Percentiles rank a stretch among this genome's conserved stretches.
These are phyloP conservation scores for Ancistrus triradiatus DNA, from an alignment of 2,113 vertebrate species.

Conservation along the genomic window DNA sequence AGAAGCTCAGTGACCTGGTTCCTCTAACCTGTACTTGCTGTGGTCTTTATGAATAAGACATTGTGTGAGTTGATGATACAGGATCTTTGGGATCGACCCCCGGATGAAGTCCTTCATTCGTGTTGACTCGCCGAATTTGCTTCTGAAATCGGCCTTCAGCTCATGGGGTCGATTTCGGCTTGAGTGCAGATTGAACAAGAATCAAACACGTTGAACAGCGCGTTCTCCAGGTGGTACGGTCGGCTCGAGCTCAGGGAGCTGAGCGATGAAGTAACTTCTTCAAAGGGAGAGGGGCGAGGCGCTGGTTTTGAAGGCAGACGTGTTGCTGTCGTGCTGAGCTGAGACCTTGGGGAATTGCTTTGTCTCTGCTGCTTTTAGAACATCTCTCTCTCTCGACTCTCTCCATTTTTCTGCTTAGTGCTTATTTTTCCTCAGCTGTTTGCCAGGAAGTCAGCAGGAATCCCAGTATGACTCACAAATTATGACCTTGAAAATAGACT, in stretches of 20 bases:
- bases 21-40: too few relatives aligned
- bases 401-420: conserved; percentile 49
- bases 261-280: conserved; percentile 55
- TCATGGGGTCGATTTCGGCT: conserved; percentile 15
- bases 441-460: conserved; percentile 37
- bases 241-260: conserved; percentile 22
- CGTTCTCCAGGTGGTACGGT: conserved; percentile 17
- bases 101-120: conserved; percentile 19
- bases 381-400: conserved; percentile 39
- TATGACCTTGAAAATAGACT: too few relatives aligned
- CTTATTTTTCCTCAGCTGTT: conserved; percentile 37
- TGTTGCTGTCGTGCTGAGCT: conserved; percentile 20
- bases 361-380: conserved; percentile 36
- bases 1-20: too few relatives aligned
- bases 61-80: too few relatives aligned
- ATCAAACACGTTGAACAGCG: conserved; percentile 51
- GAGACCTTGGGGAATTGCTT: conserved; percentile 42
- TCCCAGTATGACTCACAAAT: too few relatives aligned
- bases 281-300: conserved; percentile 42
- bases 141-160: too few relatives aligned
- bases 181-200: conserved; percentile 32
- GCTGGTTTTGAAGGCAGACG: conserved; percentile 39
- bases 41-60: too few relatives aligned
- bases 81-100: too few relatives aligned
- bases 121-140: too few relatives aligned